phyloP scores from a whole-genome alignment of 2,797 vertebrate genomes.

The Falco berigora region DNA sequence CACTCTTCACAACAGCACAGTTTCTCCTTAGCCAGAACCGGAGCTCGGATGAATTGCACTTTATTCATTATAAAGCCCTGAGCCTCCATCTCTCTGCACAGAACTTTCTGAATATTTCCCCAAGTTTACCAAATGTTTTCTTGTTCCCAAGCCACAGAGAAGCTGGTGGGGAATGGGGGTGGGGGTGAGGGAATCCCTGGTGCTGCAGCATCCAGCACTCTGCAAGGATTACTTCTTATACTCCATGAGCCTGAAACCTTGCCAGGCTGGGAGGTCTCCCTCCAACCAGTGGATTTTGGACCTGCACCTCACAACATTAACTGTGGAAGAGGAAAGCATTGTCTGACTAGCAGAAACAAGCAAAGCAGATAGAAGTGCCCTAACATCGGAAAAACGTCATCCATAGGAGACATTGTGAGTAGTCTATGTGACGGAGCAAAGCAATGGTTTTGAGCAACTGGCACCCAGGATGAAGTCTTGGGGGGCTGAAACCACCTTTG shows the following conservation, averaged over 20 bases:
- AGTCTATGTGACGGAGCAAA: neutral
- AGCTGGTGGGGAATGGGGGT: neutral
- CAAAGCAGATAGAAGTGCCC: neutral
- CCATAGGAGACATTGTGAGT: neutral
- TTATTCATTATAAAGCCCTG: constrained; percentile 1
- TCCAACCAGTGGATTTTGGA: neutral
- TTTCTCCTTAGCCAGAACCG: neutral
- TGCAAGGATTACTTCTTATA: neutral
- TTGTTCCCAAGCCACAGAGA: neutral
- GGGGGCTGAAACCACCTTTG: neutral
- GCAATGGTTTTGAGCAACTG: neutral
- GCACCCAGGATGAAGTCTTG: neutral
- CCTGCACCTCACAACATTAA: neutral
- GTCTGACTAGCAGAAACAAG: neutral
- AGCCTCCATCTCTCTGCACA: neutral
- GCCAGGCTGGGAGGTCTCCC: neutral
- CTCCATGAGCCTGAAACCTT: neutral
- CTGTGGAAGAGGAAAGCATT: neutral
- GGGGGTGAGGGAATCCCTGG: neutral
- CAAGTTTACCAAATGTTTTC: neutral
- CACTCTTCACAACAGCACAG: neutral
- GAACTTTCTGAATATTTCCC: neutral
- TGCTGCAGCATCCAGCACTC: neutral
- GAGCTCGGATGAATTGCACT: neutral
- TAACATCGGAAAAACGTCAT: neutral